Percentiles rank a stretch among this genome's conserved stretches.
Conservation (phyloP, 2,113 vertebrate genomes). For the Nanorana parkeri region DNA sequence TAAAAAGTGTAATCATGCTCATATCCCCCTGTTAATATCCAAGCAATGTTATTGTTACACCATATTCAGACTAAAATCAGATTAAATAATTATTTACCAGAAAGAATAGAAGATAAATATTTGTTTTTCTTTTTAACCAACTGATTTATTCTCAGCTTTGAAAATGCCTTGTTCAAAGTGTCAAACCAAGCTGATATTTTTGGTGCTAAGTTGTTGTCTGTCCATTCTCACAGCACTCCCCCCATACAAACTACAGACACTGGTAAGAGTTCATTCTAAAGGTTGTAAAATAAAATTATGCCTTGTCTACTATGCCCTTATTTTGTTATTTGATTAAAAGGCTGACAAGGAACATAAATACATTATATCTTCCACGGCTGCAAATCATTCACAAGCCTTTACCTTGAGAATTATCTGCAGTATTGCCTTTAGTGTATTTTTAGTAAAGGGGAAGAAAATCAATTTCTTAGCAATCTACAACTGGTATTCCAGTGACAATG, state of each 20-base stretch:
- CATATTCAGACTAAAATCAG: too few relatives aligned
- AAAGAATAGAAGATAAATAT: too few relatives aligned
- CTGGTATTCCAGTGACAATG: constrained; percentile 56
- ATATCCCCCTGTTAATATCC: too few relatives aligned
- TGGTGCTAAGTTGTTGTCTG: background rate
- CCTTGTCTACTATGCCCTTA: constrained; percentile 33
- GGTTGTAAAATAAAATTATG: constrained; percentile 52
- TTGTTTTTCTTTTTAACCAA: too few relatives aligned
- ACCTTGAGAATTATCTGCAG: constrained; percentile 54
- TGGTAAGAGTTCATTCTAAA: constrained; percentile 47
- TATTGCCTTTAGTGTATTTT: constrained; percentile 56
- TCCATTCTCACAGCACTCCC: background rate
- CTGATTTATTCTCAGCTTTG: background rate
- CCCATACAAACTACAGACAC: constrained; percentile 22
- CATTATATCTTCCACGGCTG: constrained; percentile 48
- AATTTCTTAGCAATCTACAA: constrained; percentile 58
- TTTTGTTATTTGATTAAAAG: constrained; percentile 58
- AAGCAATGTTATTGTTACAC: too few relatives aligned
- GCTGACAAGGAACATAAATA: constrained; percentile 58
- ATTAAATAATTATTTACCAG: too few relatives aligned
- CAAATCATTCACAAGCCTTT: constrained; percentile 55
- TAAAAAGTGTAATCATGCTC: too few relatives aligned
- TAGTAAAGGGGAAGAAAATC: constrained; percentile 55
- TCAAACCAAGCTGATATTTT: background rate
- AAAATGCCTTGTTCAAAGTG: background rate